Evolutionary conservation across 2,113 vertebrate species (phyloP).

Genomic region (Atrichornis clamosus): DNA sequence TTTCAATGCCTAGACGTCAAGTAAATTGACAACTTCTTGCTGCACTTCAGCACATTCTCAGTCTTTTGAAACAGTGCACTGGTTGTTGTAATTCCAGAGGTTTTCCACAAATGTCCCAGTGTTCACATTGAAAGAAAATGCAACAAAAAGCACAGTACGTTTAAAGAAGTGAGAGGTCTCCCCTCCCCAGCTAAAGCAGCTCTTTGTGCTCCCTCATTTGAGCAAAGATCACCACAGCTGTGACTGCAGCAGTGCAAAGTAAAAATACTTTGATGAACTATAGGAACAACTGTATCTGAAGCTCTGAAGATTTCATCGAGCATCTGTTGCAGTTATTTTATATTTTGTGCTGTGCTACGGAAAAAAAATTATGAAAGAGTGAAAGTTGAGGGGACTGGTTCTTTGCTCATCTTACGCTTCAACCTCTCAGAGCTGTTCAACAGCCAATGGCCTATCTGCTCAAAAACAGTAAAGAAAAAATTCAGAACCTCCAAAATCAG

Average conservation of each 20-base stretch:
- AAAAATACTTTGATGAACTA: not conserved
- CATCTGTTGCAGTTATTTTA: not conserved
- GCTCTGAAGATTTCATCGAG: not conserved
- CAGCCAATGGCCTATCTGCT: not conserved
- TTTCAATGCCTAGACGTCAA: not conserved
- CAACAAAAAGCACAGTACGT: not conserved
- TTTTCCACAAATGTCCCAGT: conserved; percentile 25
- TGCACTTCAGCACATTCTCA: not conserved
- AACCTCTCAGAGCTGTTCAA: not conserved
- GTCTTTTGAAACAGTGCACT: not conserved
- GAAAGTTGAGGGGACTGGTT: not conserved
- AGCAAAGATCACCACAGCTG: not conserved
- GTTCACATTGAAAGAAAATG: not conserved
- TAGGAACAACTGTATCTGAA: not conserved
- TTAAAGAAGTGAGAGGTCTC: not conserved
- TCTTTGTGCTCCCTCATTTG: conserved; percentile 2
- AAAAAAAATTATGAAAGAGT: not conserved
- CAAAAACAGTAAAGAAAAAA: not conserved
- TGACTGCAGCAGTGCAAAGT: not conserved
- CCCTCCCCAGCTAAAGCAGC: not conserved
- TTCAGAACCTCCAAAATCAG: not conserved
- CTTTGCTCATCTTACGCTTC: not conserved
- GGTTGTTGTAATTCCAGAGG: conserved; percentile 2
- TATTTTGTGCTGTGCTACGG: not conserved
- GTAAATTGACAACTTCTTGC: not conserved